Percentiles rank a stretch among this genome's conserved stretches.
These are phyloP conservation scores for Dissostichus mawsoni DNA, from an alignment of 2,113 vertebrate species.

Conservation along the genomic window DNA sequence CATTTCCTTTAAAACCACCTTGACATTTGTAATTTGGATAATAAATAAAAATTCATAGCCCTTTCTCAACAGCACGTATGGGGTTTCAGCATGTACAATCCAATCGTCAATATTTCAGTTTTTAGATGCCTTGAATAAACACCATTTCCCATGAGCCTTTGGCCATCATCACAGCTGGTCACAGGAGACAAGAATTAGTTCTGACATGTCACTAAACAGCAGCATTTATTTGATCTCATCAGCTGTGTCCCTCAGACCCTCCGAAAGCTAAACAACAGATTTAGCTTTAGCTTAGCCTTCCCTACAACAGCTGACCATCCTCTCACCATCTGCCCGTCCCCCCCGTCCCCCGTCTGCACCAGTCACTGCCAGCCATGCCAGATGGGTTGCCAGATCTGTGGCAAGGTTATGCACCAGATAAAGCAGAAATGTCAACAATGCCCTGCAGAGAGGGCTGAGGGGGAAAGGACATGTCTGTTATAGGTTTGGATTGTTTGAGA, in stretches of 20 bases:
- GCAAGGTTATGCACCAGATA: conserved; percentile 49
- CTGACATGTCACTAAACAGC: no score
- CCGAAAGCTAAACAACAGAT: conserved; percentile 32
- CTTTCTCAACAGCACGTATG: no score
- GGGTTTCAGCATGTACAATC: no score
- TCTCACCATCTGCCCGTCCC: conserved; percentile 62
- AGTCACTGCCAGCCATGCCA: conserved; percentile 55
- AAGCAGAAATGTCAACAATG: conserved; percentile 45
- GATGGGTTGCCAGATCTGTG: conserved; percentile 66
- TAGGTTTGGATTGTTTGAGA: background rate
- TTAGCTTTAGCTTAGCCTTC: conserved; percentile 40
- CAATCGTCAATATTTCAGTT: no score
- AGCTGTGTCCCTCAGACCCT: conserved; percentile 2
- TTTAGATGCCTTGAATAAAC: no score
- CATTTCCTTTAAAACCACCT: no score
- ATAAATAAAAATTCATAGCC: no score
- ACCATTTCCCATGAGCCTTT: no score
- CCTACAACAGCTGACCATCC: conserved; percentile 45
- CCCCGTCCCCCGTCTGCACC: conserved; percentile 39
- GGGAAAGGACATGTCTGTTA: background rate
- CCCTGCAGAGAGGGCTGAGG: background rate
- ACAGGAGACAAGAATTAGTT: no score
- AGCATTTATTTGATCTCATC: background rate
- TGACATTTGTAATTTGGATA: no score
- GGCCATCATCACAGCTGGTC: no score